A percentile compares a stretch with the other conserved stretches of the same genome.
Evolutionary conservation across 1,140 invertebrate genomes (phyloP).

Genomic region (Samia ricini): DNA sequence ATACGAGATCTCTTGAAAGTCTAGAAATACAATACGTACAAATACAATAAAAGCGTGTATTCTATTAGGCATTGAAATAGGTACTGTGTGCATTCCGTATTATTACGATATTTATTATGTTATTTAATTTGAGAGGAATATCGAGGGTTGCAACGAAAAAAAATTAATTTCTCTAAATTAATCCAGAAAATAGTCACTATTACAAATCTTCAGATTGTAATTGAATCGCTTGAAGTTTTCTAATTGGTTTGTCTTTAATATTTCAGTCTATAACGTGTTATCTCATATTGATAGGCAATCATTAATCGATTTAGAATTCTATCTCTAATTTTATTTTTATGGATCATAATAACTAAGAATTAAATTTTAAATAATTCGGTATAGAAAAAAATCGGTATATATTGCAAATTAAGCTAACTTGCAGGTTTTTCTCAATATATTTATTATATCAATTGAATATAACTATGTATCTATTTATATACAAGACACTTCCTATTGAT

Average conservation of each 20-base stretch:
- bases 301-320: too few species aligned
- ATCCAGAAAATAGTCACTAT: neutral
- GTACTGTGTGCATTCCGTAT: conserved; percentile 12
- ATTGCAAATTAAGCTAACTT: too few species aligned
- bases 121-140: neutral
- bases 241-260: too few species aligned
- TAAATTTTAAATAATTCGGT: too few species aligned
- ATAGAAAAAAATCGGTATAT: too few species aligned
- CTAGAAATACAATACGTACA: conserved; percentile 71
- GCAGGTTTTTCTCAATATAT: neutral
- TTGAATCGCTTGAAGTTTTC: too few species aligned
- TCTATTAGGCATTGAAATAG: conserved; percentile 17
- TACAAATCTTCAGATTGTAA: too few species aligned
- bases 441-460: neutral
- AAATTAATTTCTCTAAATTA: too few species aligned
- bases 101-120: neutral
- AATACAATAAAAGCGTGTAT: conserved; percentile 46
- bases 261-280: too few species aligned
- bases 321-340: too few species aligned
- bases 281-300: too few species aligned
- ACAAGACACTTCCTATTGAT: conserved; percentile 23
- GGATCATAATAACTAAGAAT: too few species aligned
- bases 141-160: neutral
- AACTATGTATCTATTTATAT: conserved; percentile 19
- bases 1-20: conserved; percentile 77